Evolutionary conservation across 2,888 invertebrate species (phyloP).

Genomic region (Andrena dorsata): DNA sequence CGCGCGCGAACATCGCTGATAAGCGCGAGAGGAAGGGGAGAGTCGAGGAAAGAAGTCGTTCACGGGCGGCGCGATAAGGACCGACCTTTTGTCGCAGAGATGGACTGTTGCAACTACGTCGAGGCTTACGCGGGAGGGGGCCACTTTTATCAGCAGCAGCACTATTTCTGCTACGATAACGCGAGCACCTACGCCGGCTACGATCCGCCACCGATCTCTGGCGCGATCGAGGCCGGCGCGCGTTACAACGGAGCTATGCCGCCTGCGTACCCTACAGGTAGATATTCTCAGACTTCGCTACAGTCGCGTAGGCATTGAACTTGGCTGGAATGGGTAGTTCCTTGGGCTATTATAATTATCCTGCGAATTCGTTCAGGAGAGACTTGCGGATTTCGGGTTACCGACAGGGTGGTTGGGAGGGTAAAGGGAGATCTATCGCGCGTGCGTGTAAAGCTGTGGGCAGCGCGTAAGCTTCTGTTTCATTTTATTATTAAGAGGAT

Average conservation of each 20-base stretch:
- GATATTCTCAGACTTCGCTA: background rate
- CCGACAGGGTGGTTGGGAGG: background rate
- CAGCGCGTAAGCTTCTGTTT: background rate
- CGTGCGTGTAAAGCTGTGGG: background rate
- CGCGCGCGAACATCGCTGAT: slow-evolving; percentile 43
- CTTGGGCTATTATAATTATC: background rate
- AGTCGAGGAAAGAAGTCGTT: slow-evolving; percentile 38
- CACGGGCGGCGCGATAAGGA: slow-evolving; percentile 41
- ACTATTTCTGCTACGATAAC: slow-evolving; percentile 82
- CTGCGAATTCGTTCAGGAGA: no score
- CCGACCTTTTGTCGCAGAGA: slow-evolving; percentile 59
- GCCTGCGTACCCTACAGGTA: slow-evolving; percentile 83
- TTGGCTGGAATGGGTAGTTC: background rate
- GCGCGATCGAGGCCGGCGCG: slow-evolving; percentile 78
- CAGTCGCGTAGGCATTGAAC: background rate
- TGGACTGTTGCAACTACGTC: slow-evolving; percentile 84
- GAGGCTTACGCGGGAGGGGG: slow-evolving; percentile 80
- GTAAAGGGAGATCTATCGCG: background rate
- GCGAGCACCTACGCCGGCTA: slow-evolving; percentile 76
- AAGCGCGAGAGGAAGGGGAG: slow-evolving; percentile 19
- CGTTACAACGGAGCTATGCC: slow-evolving; percentile 80
- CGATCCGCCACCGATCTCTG: slow-evolving; percentile 75
- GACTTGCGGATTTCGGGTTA: background rate
- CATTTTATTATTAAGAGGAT: no score
- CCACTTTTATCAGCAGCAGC: slow-evolving; percentile 80